Evolutionary conservation across 2,888 invertebrate species (phyloP), one percentile per base, ranked within the genome.

Genomic region (Cotesia congregata): DNA sequence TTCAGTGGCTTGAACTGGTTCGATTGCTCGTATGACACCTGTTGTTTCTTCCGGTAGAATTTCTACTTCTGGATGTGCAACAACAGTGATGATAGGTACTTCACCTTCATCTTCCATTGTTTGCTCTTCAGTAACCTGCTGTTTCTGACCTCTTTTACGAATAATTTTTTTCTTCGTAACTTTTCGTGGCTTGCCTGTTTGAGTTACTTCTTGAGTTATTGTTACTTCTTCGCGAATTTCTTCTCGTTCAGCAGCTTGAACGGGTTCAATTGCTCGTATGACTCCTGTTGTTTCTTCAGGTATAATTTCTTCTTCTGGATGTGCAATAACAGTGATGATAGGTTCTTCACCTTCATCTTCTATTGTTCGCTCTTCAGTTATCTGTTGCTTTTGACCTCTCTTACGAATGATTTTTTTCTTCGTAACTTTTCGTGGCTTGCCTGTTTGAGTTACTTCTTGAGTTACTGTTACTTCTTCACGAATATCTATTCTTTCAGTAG

Each of bases 121-220:
- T 39, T 88, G 88, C 50, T 90, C 89, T 76, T 90, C 90, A 0
- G 89, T 90, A 0, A 90, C 86, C 83, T 90, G 89, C 30, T 90
- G 88, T 70, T 87, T 87, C 4, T 85, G 85, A 5, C 83, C 83
- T 5, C 84, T 84, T 78, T 83, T 85, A 79, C 77, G 87, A 64
- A 84, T 82, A 7, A 83, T 84, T 67, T 82, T 87, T 76, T 89
- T 90, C 72, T 87, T 88, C 0, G 59, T 72, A 0, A 79, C 65
- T 64, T 79, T 77, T 0, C 64, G 72, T 30, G 59, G 20, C 59
- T 74, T 88, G 2, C 88, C 89, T 83, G 65, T 88, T 82, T 60
- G 83, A 83, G 17, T 17, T n/a, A 78, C 79, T 15, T 86, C 81
- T 6, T 71, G 15, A 9, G 67, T 87, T 0, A 90, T 80, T 6